These are phyloP conservation scores for Cotesia chilonis DNA, from an alignment of 1,140 invertebrate species.

Conservation along the genomic window DNA sequence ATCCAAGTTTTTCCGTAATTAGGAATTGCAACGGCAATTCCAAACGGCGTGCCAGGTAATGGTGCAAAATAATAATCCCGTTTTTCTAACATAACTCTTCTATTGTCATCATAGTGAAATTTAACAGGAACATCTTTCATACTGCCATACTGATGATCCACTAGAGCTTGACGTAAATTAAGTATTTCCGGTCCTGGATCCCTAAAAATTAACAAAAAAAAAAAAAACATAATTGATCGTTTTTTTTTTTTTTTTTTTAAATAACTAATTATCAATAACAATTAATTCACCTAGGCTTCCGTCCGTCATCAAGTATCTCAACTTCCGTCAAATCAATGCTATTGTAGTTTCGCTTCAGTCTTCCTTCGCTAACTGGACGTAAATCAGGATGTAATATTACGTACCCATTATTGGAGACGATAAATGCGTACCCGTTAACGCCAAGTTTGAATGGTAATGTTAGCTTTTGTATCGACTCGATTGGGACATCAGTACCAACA, in stretches of 20 bases:
- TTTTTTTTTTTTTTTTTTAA: too few relatives aligned
- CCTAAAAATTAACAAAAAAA: constrained; percentile 40
- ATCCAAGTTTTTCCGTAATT: constrained; percentile 82
- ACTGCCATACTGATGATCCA: constrained; percentile 74
- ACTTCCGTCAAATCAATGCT: constrained; percentile 96
- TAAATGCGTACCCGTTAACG: constrained; percentile 94
- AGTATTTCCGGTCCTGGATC: constrained; percentile 61
- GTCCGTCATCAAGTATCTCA: constrained; percentile 82
- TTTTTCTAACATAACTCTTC: constrained; percentile 79
- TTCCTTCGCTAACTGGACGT: constrained; percentile 75
- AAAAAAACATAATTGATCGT: constrained; percentile 6
- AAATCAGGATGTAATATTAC: constrained; percentile 82
- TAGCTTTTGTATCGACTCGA: constrained; percentile 86
- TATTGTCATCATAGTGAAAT: constrained; percentile 83
- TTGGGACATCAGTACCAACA: constrained; percentile 92
- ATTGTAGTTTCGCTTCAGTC: constrained; percentile 92
- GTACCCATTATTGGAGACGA: constrained; percentile 96
- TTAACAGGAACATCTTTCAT: constrained; percentile 76
- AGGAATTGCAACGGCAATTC: constrained; percentile 83
- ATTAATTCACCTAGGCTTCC: constrained; percentile 59
- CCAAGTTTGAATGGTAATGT: constrained; percentile 90
- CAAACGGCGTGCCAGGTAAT: constrained; percentile 85
- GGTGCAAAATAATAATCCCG: constrained; percentile 87
- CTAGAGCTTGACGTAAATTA: constrained; percentile 76
- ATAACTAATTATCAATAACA: constrained; percentile 18